Percentiles rank a stretch among this genome's conserved stretches.
Conservation (phyloP, 2,797 vertebrate genomes). For the Pangasius larnaudii region DNA sequence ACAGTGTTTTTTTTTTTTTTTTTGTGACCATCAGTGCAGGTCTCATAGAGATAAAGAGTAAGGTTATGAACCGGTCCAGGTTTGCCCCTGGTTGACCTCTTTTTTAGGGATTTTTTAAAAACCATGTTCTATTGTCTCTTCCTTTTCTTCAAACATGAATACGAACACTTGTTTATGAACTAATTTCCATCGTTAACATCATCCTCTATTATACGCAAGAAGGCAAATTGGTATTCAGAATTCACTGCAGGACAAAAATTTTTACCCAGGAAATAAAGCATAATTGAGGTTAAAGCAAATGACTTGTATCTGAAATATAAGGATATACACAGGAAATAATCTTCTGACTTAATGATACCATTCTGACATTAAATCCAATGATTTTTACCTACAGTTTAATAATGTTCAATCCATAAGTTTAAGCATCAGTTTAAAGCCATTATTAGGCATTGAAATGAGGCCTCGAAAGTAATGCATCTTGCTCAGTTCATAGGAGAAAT, state of each 20-base stretch:
- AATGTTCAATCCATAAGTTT: background rate
- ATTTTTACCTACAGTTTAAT: conserved; percentile 22
- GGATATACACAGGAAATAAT: background rate
- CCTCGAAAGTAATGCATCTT: conserved; percentile 57
- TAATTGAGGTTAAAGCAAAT: background rate
- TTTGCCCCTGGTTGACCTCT: background rate
- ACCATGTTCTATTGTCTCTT: background rate
- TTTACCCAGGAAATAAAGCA: background rate
- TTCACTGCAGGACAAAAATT: conserved; percentile 15
- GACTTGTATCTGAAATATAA: background rate
- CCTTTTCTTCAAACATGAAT: no score
- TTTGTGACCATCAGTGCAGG: background rate
- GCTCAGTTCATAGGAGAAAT: conserved; percentile 60
- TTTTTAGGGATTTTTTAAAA: background rate
- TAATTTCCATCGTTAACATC: background rate
- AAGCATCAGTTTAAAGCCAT: conserved; percentile 7
- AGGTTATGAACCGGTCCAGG: background rate
- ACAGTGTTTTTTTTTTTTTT: no score
- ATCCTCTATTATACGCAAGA: background rate
- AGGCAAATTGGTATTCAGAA: background rate
- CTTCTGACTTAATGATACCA: conserved; percentile 20
- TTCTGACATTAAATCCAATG: conserved; percentile 31
- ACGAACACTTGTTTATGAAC: background rate
- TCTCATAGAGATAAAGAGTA: background rate
- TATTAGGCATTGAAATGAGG: conserved; percentile 54